Conservation (phyloP, 2,888 invertebrate genomes). For the Plebejus argus region DNA sequence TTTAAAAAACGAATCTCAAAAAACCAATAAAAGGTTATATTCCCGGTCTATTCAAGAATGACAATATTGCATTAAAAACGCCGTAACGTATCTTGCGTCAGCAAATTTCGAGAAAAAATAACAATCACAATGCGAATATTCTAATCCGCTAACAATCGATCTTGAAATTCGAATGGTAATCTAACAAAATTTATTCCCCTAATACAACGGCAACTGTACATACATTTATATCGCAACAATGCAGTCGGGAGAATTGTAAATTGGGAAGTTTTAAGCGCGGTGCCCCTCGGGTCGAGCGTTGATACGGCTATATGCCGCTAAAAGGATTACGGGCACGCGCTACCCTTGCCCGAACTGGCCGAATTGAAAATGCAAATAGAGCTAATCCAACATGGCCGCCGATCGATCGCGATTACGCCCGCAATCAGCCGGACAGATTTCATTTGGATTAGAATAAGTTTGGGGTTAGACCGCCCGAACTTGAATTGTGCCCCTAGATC, state of each 20-base stretch:
- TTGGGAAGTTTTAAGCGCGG: conserved; percentile 41
- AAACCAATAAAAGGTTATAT: conserved; percentile 27
- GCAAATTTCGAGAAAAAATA: conserved; percentile 26
- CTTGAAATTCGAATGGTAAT: conserved; percentile 31
- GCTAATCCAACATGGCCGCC: conserved; percentile 61
- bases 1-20: conserved; percentile 18
- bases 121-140: conserved; percentile 29
- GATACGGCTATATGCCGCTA: conserved; percentile 48
- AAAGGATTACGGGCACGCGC: conserved; percentile 52
- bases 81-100: conserved; percentile 22
- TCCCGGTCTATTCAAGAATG: conserved; percentile 22
- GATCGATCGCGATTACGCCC: conserved; percentile 28
- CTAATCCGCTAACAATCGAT: conserved; percentile 32
- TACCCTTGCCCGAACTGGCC: conserved; percentile 48
- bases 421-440: conserved; percentile 32
- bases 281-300: conserved; percentile 38
- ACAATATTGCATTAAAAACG: conserved; percentile 27
- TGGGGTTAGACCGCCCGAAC: not conserved
- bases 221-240: conserved; percentile 41
- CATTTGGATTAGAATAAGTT: conserved; percentile 24
- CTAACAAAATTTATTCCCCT: conserved; percentile 33
- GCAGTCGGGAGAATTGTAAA: conserved; percentile 41
- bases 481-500: not conserved
- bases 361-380: conserved; percentile 69
- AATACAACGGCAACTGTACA: conserved; percentile 35